A percentile compares a stretch with the other conserved stretches of the same genome.
Conservation (phyloP, 2,113 vertebrate species). For the Pleuronectes platessa region DNA sequence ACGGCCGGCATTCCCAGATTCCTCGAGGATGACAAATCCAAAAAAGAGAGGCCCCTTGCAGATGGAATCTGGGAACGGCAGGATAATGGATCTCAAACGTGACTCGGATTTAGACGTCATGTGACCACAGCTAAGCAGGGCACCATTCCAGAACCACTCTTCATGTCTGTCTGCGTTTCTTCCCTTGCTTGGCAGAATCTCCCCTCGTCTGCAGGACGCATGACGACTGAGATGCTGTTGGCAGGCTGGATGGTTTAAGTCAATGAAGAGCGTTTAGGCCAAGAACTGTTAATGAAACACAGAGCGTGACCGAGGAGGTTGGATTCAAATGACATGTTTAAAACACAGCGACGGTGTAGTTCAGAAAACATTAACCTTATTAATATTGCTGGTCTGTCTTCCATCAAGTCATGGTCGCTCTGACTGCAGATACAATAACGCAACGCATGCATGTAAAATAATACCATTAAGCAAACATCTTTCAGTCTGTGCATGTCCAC, state of each 20-base stretch:
- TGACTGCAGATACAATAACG: neutral
- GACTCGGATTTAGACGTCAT: conserved; percentile 67
- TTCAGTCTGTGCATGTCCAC: no score
- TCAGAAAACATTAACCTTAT: conserved; percentile 38
- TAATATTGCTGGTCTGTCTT: conserved; percentile 26
- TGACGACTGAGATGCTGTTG: conserved; percentile 30
- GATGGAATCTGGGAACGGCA: conserved; percentile 65
- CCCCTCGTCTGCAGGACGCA: conserved; percentile 12
- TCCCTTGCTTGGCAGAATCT: conserved; percentile 24
- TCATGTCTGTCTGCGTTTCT: conserved; percentile 48
- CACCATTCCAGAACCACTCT: conserved; percentile 50
- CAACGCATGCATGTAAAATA: neutral
- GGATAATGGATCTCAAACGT: conserved; percentile 69
- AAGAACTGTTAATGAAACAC: conserved; percentile 29
- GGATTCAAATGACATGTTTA: conserved; percentile 31
- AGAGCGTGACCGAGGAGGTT: neutral
- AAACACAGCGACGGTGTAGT: conserved; percentile 15
- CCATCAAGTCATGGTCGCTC: conserved; percentile 16
- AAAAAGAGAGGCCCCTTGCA: conserved; percentile 52
- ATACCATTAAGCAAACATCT: no score
- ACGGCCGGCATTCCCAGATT: conserved; percentile 60
- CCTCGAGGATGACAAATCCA: conserved; percentile 54
- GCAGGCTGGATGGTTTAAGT: conserved; percentile 5
- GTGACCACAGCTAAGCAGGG: conserved; percentile 46
- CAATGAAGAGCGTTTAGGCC: conserved; percentile 1